phyloP scores from a whole-genome alignment of 2,113 vertebrate species.

The western clawed frog (Xenopus tropicalis) region DNA sequence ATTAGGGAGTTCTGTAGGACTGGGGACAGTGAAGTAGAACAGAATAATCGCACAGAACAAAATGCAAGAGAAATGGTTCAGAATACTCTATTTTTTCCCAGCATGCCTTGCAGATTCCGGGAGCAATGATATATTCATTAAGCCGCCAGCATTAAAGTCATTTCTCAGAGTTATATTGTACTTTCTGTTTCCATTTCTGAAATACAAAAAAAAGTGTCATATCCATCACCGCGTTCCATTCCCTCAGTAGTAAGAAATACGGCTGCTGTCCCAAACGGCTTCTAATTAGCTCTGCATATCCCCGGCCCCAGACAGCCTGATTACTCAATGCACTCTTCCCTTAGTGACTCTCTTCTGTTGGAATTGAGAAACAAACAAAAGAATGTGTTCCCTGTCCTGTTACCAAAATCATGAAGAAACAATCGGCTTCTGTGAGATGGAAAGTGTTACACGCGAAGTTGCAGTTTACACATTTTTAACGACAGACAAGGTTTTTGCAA shows the following conservation, averaged over 20 bases:
- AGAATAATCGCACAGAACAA: not conserved
- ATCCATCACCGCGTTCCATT: not conserved
- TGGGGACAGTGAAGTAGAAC: not conserved
- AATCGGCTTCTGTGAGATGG: too few species aligned
- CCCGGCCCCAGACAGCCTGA: too few species aligned
- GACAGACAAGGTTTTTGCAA: slow-evolving; percentile 29
- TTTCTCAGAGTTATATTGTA: not conserved
- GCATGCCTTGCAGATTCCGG: not conserved
- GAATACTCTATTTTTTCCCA: not conserved
- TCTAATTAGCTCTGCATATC: too few species aligned
- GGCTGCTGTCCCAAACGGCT: too few species aligned
- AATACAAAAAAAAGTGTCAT: slow-evolving; percentile 11
- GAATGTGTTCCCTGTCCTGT: too few species aligned
- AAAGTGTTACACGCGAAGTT: not conserved
- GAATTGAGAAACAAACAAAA: too few species aligned
- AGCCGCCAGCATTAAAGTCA: not conserved
- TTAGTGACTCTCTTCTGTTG: too few species aligned
- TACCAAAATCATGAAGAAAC: too few species aligned
- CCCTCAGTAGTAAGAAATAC: too few species aligned
- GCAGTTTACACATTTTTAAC: slow-evolving; percentile 5
- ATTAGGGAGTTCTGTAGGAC: too few species aligned
- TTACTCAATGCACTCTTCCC: too few species aligned
- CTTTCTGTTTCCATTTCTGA: not conserved
- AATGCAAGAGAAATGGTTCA: too few species aligned
- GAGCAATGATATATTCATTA: not conserved